These are phyloP conservation scores for Agrochola lota DNA, from an alignment of 2,888 invertebrate genomes.

Conservation along the genomic window DNA sequence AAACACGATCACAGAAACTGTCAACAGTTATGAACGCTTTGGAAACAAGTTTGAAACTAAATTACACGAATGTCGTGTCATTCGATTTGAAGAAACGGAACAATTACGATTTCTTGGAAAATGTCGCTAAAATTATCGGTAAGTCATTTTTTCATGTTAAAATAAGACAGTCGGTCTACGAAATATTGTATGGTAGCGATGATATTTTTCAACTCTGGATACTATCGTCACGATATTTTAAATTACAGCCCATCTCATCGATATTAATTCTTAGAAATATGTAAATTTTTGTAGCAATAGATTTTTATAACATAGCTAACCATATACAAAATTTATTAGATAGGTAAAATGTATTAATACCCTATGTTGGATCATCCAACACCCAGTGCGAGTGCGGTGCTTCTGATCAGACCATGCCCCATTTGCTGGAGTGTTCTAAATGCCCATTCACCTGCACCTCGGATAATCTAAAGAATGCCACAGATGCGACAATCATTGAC, in stretches of 20 bases:
- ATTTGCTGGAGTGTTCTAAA: no score
- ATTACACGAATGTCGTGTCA: slow-evolving; percentile 71
- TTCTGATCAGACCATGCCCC: no score
- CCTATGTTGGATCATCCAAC: no score
- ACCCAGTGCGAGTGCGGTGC: no score
- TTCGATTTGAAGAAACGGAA: slow-evolving; percentile 68
- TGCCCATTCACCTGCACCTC: no score
- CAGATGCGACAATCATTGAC: no score
- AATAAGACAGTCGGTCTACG: background rate
- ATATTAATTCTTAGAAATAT: background rate
- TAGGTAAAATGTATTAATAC: background rate
- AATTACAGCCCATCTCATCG: background rate
- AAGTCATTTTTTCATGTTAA: slow-evolving; percentile 33
- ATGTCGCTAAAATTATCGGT: slow-evolving; percentile 68
- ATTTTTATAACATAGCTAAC: background rate
- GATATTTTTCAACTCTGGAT: background rate
- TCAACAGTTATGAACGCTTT: slow-evolving; percentile 72
- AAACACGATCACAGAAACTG: slow-evolving; percentile 65
- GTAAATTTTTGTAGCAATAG: background rate
- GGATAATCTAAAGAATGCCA: no score
- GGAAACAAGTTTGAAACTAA: slow-evolving; percentile 75
- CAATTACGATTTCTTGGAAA: slow-evolving; percentile 58
- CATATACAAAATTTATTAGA: background rate
- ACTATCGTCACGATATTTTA: no score
- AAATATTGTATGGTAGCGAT: background rate